Evolutionary conservation across 2,797 vertebrate genomes (phyloP).

Genomic region (Cossypha niveicapilla): DNA sequence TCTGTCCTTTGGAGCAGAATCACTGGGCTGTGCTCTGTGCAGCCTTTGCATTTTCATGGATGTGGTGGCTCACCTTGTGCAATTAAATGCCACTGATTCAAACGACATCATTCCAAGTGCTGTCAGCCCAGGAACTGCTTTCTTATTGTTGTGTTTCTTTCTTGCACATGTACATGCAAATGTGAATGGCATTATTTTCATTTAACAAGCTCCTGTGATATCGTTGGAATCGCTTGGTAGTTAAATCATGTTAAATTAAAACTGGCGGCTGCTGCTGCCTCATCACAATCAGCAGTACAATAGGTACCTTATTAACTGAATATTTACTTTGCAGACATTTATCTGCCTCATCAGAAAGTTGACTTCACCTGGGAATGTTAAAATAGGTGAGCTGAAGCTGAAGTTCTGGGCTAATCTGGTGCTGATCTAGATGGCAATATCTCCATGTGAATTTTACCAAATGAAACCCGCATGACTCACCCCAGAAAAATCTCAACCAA

Average conservation of each 20-base stretch:
- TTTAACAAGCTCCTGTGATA: constrained; percentile 25
- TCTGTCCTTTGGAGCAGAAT: background rate
- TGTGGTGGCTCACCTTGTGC: background rate
- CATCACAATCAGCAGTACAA: constrained; percentile 45
- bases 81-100: background rate
- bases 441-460: constrained; percentile 27
- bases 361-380: constrained; percentile 58
- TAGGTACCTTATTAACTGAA: constrained; percentile 38
- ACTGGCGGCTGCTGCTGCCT: background rate
- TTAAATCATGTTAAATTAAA: constrained; percentile 65
- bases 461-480: constrained; percentile 46
- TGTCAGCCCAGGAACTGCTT: background rate
- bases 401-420: constrained; percentile 28
- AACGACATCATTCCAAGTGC: background rate
- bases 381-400: constrained; percentile 28
- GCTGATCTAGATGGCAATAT: constrained; percentile 48
- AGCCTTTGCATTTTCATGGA: background rate
- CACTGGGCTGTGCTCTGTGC: background rate
- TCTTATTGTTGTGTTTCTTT: background rate
- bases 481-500: constrained; percentile 55
- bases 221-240: background rate
- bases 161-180: constrained; percentile 12
- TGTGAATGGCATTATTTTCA: background rate
- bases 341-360: constrained; percentile 55
- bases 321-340: constrained; percentile 57